These are phyloP conservation scores for Athetis lepigone DNA, from an alignment of 2,888 invertebrate genomes.

Conservation along the genomic window DNA sequence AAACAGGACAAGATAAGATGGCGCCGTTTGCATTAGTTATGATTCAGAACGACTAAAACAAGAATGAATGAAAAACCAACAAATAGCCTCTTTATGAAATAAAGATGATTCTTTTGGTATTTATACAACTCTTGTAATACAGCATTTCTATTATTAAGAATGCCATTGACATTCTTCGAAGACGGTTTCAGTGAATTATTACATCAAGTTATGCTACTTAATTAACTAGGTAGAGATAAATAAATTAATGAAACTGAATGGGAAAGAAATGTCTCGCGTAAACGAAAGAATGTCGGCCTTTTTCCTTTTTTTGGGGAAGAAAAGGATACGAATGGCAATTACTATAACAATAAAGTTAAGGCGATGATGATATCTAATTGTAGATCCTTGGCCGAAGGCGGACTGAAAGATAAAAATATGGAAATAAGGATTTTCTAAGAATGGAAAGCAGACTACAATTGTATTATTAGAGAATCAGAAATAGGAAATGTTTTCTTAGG, in stretches of 20 bases:
- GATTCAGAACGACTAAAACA: slow-evolving; percentile 20
- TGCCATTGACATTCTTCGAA: slow-evolving; percentile 22
- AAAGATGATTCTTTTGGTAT: slow-evolving; percentile 20
- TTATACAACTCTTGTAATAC: slow-evolving; percentile 15
- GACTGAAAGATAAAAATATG: not conserved
- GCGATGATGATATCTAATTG: slow-evolving; percentile 15
- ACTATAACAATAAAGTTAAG: slow-evolving; percentile 9
- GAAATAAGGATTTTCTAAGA: not conserved
- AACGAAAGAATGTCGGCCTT: slow-evolving; percentile 28
- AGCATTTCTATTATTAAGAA: slow-evolving; percentile 11
- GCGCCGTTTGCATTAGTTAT: slow-evolving; percentile 48
- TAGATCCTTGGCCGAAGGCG: not conserved
- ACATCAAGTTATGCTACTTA: slow-evolving; percentile 17
- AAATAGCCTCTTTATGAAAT: slow-evolving; percentile 20
- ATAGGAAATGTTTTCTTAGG: not conserved
- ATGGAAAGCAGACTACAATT: no score
- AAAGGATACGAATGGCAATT: slow-evolving; percentile 12
- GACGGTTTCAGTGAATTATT: slow-evolving; percentile 8
- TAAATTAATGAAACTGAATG: slow-evolving; percentile 19
- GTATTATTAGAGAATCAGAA: not conserved
- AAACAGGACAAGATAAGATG: slow-evolving; percentile 23
- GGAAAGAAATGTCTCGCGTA: slow-evolving; percentile 27
- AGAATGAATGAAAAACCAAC: slow-evolving; percentile 18
- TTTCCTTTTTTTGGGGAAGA: slow-evolving; percentile 2
- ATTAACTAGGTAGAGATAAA: slow-evolving; percentile 25